Base-by-base conservation (phyloP, 1,140 invertebrate genomes). In the Drosophila kurseongensis region DNA sequence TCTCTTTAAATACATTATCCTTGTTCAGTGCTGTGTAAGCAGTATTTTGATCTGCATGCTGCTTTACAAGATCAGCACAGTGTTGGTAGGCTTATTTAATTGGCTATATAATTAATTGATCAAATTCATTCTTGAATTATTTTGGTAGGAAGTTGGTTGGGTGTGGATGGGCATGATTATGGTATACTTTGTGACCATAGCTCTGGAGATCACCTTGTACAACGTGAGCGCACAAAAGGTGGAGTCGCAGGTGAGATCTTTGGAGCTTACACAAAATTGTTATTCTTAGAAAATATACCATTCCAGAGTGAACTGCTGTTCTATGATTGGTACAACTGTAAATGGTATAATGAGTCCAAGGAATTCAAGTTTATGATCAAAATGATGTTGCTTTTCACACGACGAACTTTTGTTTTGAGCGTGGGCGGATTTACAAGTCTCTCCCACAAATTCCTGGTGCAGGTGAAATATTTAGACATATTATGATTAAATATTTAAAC, bases 31-130 rank as follows among this genome's bases (percentile, higher is more conserved):
- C 32, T 71, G 58, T 2, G 67, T 89, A 0, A 89, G 84, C 42
- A 90, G 84, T 18, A 71, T 89, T 8, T 32, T 89, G n/a, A 84
- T 89, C 2, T 89, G 84, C 50, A 89, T 89, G 84, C n/a, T 89
- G 40, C 74, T 89, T 2, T 89, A 89, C n/a, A 88, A 88, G 23
- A 76, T 88, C 18, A 88, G 79, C 72, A 89, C 80, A 0, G 66
- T 84, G 4, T 54, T 89, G 68, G 84, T 84, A 16, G 1, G 79
- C 55, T 3, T 1, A 7, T 8, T 40, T 5, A 1, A 23, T 14
- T 3, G 1, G 13, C 41, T 38, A 0, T 7, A 23, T 13, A 6
- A 0, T n/a, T 7, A 45, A 18, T 9, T 5, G 4, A 48, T n/a
- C 3, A 1, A 4, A 14, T 14, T 50, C 8, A n/a, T 2, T 2